Conservation (phyloP, 2,797 vertebrate species). For the Galago senegalensis region DNA sequence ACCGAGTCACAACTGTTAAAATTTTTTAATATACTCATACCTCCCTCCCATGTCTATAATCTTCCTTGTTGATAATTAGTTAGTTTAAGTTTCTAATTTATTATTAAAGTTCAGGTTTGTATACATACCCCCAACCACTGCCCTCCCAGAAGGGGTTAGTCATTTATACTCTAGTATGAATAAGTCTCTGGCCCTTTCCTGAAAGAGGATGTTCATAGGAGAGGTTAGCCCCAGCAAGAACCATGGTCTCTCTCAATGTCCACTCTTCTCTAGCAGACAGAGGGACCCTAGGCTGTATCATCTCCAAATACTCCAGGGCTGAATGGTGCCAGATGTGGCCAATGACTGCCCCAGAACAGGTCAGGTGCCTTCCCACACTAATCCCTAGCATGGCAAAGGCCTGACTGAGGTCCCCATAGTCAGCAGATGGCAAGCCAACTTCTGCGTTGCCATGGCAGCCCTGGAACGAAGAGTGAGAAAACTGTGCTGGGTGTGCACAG, state of each 20-base stretch:
- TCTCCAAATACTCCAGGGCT: conserved; percentile 3
- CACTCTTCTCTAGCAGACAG: neutral
- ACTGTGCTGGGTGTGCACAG: neutral
- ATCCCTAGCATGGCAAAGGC: conserved; percentile 64
- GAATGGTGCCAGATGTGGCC: conserved; percentile 70
- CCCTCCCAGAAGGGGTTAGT: neutral
- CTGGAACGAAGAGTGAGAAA: conserved; percentile 3
- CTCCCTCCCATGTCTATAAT: neutral
- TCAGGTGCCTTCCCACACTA: conserved; percentile 37
- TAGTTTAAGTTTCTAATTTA: conserved; percentile 30
- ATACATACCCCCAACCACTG: neutral
- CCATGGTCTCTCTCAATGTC: neutral
- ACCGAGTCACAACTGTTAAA: neutral
- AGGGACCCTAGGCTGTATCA: neutral
- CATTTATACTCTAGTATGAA: conserved; percentile 1
- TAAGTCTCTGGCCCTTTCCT: neutral
- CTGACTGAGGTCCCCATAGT: conserved; percentile 78
- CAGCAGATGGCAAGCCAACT: conserved; percentile 79
- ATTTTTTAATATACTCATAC: neutral
- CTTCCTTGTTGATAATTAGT: conserved; percentile 19
- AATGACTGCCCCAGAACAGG: conserved; percentile 4
- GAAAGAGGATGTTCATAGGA: neutral
- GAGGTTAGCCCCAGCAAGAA: neutral
- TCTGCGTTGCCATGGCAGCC: conserved; percentile 82
- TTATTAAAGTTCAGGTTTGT: neutral